Evolutionary conservation across 2,888 invertebrate genomes (phyloP).

Genomic region (Ariolimax columbianus): DNA sequence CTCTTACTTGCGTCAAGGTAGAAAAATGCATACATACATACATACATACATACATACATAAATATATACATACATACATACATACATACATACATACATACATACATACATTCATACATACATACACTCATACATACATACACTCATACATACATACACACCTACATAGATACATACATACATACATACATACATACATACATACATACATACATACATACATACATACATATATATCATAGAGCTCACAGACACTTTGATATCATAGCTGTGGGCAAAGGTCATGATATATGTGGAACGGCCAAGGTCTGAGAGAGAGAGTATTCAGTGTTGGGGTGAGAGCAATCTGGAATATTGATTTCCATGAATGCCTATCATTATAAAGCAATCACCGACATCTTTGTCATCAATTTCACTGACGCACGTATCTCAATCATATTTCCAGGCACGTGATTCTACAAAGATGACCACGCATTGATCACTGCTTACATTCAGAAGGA

Average conservation of each 20-base stretch:
- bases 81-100: neutral
- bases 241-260: neutral
- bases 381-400: constrained; percentile 20
- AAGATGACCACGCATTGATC: constrained; percentile 9
- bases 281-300: neutral
- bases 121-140: too few relatives aligned
- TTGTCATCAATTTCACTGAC: constrained; percentile 26
- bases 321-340: neutral
- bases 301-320: neutral
- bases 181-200: neutral
- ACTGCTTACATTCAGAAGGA: neutral
- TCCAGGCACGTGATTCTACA: neutral
- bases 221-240: neutral
- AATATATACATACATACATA: too few relatives aligned
- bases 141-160: too few relatives aligned
- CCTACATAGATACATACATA: neutral
- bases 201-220: neutral
- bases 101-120: neutral
- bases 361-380: constrained; percentile 26
- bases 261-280: neutral
- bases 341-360: constrained; percentile 33
- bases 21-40: neutral
- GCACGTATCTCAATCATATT: constrained; percentile 14
- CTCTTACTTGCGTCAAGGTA: neutral
- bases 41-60: too few relatives aligned